Percentiles rank a stretch among this genome's conserved stretches.
Conservation (phyloP, 2,797 vertebrate species). For the Betta splendens region DNA sequence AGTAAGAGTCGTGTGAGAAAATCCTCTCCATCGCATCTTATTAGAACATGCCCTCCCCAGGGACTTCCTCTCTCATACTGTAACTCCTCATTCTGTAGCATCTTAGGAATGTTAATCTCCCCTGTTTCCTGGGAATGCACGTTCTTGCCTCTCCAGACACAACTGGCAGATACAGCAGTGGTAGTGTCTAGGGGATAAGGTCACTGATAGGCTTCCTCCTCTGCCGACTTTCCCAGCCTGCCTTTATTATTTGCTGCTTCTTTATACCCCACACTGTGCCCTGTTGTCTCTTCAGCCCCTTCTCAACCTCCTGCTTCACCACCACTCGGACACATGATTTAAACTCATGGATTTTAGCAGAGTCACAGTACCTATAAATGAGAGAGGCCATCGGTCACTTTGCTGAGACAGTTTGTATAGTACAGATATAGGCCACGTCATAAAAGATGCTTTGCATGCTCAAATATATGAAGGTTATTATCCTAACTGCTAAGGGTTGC, state of each 20-base stretch:
- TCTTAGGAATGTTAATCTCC: conserved; percentile 75
- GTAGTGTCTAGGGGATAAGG: conserved; percentile 53
- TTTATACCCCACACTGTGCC: conserved; percentile 18
- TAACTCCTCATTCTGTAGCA: conserved; percentile 51
- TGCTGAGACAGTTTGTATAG: conserved; percentile 29
- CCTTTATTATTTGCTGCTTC: conserved; percentile 14
- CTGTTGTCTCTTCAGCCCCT: conserved; percentile 43
- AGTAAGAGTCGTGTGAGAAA: conserved; percentile 10
- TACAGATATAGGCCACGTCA: conserved; percentile 11
- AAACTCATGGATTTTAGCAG: conserved; percentile 36
- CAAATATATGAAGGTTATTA: no score
- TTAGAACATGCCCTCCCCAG: conserved; percentile 37
- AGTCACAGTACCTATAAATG: no score
- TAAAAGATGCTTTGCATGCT: no score
- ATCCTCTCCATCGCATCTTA: conserved; percentile 48
- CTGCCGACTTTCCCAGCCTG: conserved; percentile 13
- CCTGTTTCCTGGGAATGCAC: conserved; percentile 53
- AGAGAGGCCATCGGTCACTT: conserved; percentile 28
- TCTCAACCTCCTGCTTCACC: background rate
- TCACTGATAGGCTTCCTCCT: conserved; percentile 47
- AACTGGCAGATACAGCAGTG: conserved; percentile 49
- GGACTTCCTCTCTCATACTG: conserved; percentile 24
- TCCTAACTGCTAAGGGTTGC: no score
- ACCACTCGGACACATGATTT: conserved; percentile 31
- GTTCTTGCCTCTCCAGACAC: conserved; percentile 53